Evolutionary conservation across 1,140 invertebrate genomes (phyloP).

Genomic region (Drosophila parabipectinata): DNA sequence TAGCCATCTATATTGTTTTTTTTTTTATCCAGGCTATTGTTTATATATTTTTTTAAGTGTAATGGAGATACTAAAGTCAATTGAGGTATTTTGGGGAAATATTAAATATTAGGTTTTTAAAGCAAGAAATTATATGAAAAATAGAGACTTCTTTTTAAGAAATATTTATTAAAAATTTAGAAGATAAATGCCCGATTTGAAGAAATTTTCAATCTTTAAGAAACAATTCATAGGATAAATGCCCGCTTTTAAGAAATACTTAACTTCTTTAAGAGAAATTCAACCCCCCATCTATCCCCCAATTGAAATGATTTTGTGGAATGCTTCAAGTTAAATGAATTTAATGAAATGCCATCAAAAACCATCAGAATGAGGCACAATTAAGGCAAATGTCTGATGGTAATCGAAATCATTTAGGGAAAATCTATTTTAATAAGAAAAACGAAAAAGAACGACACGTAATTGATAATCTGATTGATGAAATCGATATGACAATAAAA

Average conservation of each 20-base stretch:
- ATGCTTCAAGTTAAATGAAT: conserved; percentile 5
- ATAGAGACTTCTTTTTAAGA: no score
- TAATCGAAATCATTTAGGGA: conserved; percentile 22
- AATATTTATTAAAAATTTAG: no score
- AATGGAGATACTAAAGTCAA: neutral
- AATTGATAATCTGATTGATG: conserved; percentile 37
- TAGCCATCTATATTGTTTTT: neutral
- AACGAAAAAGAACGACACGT: neutral
- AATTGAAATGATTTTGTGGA: neutral
- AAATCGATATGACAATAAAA: conserved; percentile 24
- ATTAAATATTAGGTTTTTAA: neutral
- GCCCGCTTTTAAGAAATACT: no score
- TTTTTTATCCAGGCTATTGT: neutral
- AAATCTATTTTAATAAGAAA: conserved; percentile 6
- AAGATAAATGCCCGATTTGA: no score
- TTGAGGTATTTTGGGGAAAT: neutral
- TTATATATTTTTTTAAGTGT: neutral
- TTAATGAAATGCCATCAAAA: neutral
- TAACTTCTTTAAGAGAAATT: no score
- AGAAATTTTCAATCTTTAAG: no score
- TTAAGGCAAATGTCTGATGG: conserved; percentile 3
- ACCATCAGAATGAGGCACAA: neutral
- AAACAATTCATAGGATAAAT: no score
- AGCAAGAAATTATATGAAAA: no score
- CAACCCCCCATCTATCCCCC: no score